These are phyloP conservation scores for Tapirus terrestris DNA, from an alignment of 2,113 vertebrate species.

Conservation along the genomic window DNA sequence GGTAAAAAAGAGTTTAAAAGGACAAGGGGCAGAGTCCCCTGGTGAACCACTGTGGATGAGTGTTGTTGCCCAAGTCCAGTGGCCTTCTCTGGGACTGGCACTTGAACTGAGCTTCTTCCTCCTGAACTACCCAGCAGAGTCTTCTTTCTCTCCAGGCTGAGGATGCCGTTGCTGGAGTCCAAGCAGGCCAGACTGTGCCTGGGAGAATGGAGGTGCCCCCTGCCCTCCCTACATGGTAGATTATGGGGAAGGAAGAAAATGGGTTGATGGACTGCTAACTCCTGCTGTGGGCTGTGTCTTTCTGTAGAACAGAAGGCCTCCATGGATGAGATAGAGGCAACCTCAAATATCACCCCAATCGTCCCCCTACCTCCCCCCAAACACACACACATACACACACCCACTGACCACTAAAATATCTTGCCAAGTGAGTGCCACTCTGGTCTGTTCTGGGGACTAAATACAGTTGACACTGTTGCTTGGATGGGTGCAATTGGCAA, in stretches of 20 bases:
- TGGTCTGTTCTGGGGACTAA: slow-evolving; percentile 31
- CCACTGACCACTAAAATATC: not conserved
- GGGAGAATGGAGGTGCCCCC: not conserved
- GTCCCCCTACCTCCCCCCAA: not conserved
- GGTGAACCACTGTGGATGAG: not conserved
- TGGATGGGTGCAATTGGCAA: slow-evolving; percentile 59
- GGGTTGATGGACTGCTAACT: not conserved
- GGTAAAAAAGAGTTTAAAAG: not conserved
- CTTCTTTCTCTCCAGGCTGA: not conserved
- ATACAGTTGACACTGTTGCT: slow-evolving; percentile 65
- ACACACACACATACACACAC: not conserved
- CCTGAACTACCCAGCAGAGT: not conserved
- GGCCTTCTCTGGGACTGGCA: not conserved
- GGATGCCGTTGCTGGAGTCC: not conserved
- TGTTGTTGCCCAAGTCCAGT: not conserved
- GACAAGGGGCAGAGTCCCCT: not conserved
- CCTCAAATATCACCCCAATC: not conserved
- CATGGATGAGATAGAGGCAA: not conserved
- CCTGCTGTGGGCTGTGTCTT: not conserved
- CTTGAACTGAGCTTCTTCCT: not conserved
- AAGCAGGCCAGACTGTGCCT: not conserved
- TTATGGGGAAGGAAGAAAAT: not conserved
- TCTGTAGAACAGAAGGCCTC: not conserved
- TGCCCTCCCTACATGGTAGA: not conserved
- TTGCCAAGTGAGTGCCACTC: not conserved